Evolutionary conservation across 2,113 vertebrate genomes (phyloP).

Genomic region (Hemicordylus capensis): DNA sequence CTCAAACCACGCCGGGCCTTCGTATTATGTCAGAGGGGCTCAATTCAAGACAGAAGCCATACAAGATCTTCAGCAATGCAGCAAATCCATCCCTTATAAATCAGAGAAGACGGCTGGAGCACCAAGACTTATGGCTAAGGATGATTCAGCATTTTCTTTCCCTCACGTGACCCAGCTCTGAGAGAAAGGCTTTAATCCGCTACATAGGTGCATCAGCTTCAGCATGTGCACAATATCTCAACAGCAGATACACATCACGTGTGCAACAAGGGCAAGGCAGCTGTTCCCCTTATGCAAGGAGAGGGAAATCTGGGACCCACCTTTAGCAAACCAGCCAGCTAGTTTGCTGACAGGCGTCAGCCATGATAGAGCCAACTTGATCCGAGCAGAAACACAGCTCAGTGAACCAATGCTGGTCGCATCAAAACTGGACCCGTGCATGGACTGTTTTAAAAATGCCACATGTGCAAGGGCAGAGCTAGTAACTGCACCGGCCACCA

Average conservation of each 20-base stretch:
- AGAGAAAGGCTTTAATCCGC: too few relatives aligned
- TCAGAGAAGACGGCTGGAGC: background rate
- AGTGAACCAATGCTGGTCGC: background rate
- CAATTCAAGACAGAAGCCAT: rapidly evolving
- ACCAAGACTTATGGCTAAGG: background rate
- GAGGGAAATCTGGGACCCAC: rapidly evolving
- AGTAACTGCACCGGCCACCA: background rate
- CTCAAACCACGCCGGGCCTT: rapidly evolving
- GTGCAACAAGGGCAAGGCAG: background rate
- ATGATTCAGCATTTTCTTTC: background rate
- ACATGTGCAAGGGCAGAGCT: background rate
- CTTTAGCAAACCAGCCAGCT: background rate
- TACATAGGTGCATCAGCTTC: background rate
- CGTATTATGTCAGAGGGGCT: rapidly evolving
- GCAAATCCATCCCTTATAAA: too few relatives aligned
- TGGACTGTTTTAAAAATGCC: background rate
- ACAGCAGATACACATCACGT: background rate
- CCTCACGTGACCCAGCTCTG: too few relatives aligned
- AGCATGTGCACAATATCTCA: background rate
- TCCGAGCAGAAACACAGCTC: background rate
- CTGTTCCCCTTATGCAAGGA: background rate
- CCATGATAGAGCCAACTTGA: background rate
- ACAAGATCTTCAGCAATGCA: too few relatives aligned
- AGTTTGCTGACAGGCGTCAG: background rate
- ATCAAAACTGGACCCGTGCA: too few relatives aligned